Evolutionary conservation across 1,140 invertebrate species (phyloP).

Genomic region (Apocrypta bakeri): DNA sequence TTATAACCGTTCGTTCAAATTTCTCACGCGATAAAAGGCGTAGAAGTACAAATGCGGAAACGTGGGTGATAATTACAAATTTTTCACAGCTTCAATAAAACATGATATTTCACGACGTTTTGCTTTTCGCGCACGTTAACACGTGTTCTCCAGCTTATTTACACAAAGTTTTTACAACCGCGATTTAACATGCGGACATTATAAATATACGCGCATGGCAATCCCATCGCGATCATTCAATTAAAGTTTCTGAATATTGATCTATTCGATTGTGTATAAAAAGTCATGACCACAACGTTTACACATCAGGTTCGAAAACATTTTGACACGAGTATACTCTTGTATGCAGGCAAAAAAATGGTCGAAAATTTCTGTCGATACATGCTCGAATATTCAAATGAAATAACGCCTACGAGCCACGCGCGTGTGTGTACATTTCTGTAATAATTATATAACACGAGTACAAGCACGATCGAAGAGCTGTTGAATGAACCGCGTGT

Average conservation of each 20-base stretch:
- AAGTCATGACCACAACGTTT: no score
- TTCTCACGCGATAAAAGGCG: not conserved
- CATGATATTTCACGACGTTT: not conserved
- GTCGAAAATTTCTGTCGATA: conserved; percentile 19
- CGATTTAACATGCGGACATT: no score
- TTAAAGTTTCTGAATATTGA: no score
- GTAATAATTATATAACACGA: conserved; percentile 14
- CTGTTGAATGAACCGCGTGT: not conserved
- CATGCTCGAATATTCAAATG: conserved; percentile 31
- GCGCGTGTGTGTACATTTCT: not conserved
- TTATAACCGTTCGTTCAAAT: not conserved
- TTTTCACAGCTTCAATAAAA: not conserved
- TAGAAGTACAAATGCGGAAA: no score
- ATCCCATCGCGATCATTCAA: no score
- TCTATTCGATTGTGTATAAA: no score
- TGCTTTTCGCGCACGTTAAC: not conserved
- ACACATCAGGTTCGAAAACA: not conserved
- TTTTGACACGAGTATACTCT: not conserved
- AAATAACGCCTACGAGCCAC: not conserved
- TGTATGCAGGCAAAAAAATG: not conserved
- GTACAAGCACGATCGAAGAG: not conserved
- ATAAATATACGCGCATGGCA: no score
- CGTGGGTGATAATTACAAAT: not conserved
- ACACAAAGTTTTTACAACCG: not conserved
- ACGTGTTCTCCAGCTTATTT: not conserved